Evolutionary conservation across 2,113 vertebrate species (phyloP), one percentile per base, ranked within the genome.

Genomic region (Thinocorus orbignyianus): DNA sequence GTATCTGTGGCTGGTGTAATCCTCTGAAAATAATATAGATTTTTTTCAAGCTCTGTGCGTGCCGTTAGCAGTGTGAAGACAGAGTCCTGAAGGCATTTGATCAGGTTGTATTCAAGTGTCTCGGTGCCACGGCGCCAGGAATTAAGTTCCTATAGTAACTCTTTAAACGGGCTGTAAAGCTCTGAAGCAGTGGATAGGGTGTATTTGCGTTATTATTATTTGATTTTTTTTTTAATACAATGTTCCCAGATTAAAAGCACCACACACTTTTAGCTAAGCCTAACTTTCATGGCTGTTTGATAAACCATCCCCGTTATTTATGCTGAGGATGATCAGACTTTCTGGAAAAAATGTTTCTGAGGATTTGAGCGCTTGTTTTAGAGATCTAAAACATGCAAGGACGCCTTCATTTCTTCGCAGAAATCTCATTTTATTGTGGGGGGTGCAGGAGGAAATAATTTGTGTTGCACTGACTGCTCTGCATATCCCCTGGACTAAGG

Each of bases 1-100:
- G 10, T 96, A 93, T 95, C 60, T 60, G 23, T 88, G 93, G 94
- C 95, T 97, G 93, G 92, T 78, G 51, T 85, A 91, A 92, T 58
- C 71, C 69, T 93, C 14, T 58, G 76, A 65, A 94, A 94, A 96
- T 28, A 46, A 64, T 81, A 31, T 39, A 24, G 10, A 7, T n/a
- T 11, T 8, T 37, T 71, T 39, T 1, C 51, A 77, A 81, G 93
- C 90, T 91, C 72, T 92, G 58, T 91, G 91, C 16, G 2, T 90
- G 90, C 76, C 44, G 1, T 74, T 83, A 88, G 83, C 68, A 86
- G 84, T 77, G 55, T 64, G 77, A 72, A 78, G 35, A 68, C 91
- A 90, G 55, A 54, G 48, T 88, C 81, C 37, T 26, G 42, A 77
- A 95, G 95, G 95, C 68, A 83, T 96, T 82, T 49, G 58, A 88